Evolutionary conservation across 2,888 invertebrate species (phyloP).

Genomic region (Clistopyga incitator): DNA sequence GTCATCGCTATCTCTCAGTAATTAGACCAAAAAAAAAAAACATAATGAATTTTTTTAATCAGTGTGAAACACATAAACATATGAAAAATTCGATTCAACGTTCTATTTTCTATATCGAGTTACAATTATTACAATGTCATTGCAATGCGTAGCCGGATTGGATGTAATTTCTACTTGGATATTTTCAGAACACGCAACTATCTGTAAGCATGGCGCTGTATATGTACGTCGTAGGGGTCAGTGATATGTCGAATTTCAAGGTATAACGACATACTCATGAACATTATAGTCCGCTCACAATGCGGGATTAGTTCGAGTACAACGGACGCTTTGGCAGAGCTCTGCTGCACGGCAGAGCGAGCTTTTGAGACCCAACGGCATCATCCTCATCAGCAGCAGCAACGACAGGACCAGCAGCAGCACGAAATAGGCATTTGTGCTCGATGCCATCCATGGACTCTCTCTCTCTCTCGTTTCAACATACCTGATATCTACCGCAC

Average conservation of each 20-base stretch:
- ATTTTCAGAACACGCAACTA: neutral
- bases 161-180: neutral
- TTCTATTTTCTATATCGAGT: neutral
- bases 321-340: conserved; percentile 34
- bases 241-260: conserved; percentile 34
- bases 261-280: conserved; percentile 32
- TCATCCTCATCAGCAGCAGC: conserved; percentile 5
- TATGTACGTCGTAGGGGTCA: neutral
- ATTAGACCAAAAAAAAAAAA: no score
- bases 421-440: conserved; percentile 20
- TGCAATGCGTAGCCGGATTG: neutral
- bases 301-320: conserved; percentile 51
- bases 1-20: no score
- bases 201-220: neutral
- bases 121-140: neutral
- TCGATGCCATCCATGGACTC: conserved; percentile 17
- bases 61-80: no score
- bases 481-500: conserved; percentile 5
- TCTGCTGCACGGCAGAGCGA: conserved; percentile 22
- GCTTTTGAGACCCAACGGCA: conserved; percentile 35
- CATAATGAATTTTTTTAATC: no score
- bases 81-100: no score
- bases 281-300: conserved; percentile 43
- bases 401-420: neutral
- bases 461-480: conserved; percentile 36